Evolutionary conservation across 2,888 invertebrate species (phyloP), one percentile per base, ranked within the genome.

Genomic region (Hyposoter dolosus): DNA sequence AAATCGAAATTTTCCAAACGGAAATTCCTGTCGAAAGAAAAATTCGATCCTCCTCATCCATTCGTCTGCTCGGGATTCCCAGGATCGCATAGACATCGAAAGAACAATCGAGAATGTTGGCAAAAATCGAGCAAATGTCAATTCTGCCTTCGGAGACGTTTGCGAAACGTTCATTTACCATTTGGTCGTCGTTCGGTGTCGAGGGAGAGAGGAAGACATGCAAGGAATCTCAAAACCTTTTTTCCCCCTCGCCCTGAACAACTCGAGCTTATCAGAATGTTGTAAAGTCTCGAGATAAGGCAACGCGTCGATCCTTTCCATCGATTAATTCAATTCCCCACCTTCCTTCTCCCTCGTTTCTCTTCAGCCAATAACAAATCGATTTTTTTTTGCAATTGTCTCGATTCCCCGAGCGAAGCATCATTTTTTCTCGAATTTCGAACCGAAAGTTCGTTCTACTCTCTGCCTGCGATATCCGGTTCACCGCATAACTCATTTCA

Each of bases 321-420:
- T 15, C 71, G 72, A 47, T 81, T 72, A 47, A 65, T 68, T 65
- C 45, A 63, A 74, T 56, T 15, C 19, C 60, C 43, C 19, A 19
- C 23, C 3, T 40, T 7, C 15, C 43, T 28, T 69, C 28, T 47
- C 12, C 15, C 23, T 43, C 12, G 10, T 19, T 53, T 53, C 45
- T 12, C 45, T 0, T 7, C 68, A 35, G 10, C 2, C 68, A 63
- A 32, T 32, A 17, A 35, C 17, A 17, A 35, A 32, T 35, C 0
- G 10, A n/a, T 32, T 63, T 63, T 35, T 32, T 32, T 35, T 5
- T 9, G 5, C 53, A 53, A 10, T 23, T 56, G 9, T 56, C 10
- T 23, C 10, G 10, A 23, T 23, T 10, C 3, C 12, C 1, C 23
- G 5, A 23, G 19, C 10, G 7, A 12, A 28, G 4, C 28, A 23